These are phyloP conservation scores for Daubentonia madagascariensis DNA, from an alignment of 2,113 vertebrate genomes.

Conservation along the genomic window DNA sequence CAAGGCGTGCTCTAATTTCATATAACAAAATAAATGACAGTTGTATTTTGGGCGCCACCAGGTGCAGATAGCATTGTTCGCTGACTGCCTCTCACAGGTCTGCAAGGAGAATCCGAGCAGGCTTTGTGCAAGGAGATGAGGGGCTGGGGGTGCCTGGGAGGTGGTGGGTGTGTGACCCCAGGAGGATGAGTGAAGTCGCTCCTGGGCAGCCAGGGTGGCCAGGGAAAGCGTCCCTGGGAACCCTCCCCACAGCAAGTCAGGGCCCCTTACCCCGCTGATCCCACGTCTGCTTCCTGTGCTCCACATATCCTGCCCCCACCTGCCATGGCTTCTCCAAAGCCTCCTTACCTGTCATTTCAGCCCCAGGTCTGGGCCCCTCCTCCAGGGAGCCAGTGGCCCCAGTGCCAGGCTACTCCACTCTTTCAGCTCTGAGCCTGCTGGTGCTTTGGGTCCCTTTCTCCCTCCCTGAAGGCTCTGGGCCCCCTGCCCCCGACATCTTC, in stretches of 20 bases:
- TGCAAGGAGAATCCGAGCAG: slow-evolving; percentile 84
- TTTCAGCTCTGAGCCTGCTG: not conserved
- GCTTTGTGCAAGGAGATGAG: slow-evolving; percentile 75
- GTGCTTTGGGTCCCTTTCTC: too few species aligned
- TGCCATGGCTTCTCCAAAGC: not conserved
- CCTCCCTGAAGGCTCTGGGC: not conserved
- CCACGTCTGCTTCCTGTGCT: not conserved
- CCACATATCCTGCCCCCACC: rapidly evolving
- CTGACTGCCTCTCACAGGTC: slow-evolving; percentile 72
- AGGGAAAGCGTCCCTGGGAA: not conserved
- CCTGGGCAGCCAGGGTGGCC: not conserved
- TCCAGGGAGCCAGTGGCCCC: not conserved
- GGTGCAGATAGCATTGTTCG: slow-evolving; percentile 74
- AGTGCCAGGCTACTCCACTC: not conserved
- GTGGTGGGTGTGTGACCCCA: rapidly evolving
- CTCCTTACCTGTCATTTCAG: not conserved
- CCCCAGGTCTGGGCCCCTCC: not conserved
- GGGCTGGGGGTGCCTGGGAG: not conserved
- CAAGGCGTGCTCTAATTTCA: slow-evolving; percentile 86
- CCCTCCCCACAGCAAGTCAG: too few species aligned
- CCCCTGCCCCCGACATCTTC: not conserved
- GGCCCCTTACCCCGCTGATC: not conserved
- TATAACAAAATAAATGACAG: slow-evolving; percentile 84
- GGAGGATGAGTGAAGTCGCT: not conserved
- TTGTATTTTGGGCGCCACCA: slow-evolving; percentile 74